Base-by-base conservation (phyloP, 2,797 vertebrate species). In the Clarias laeviceps region DNA sequence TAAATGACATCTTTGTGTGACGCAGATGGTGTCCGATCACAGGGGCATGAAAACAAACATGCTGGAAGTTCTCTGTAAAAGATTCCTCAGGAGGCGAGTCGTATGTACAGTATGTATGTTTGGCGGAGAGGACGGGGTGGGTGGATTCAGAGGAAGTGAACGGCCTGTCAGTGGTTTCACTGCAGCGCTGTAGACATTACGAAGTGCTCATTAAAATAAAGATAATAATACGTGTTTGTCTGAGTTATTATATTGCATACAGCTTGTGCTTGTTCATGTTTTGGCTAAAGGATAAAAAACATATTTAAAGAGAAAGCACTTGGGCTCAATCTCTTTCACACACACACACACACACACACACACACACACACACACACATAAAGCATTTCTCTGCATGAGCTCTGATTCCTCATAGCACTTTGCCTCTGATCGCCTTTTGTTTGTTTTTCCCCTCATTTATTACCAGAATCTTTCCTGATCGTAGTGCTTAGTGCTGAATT, bases 401-500 rank as follows among this genome's bases (percentile, higher is more conserved):
- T 90, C 90, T 90, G 91, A 92, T n/a, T 80, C 90, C 45, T 77
- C 59, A 68, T 68, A 27, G 62, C 62, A 77, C 92, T 93, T 90
- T 93, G 91, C 90, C 90, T 91, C 94, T 93, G 84, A 85, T 85
- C 27, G 40, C 20, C 66, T 80, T 96, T 94, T 89, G 89, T 92
- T 92, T 92, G 92, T 92, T 94, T 40, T 92, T 91, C 91, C 89
- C 88, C 70, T 32, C 79, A 90, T 93, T 91, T 93, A 92, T 93
- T 92, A 89, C 93, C 20, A 72, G 84, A 69, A 80, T 61, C 57
- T 64, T 76, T 93, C 93, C 92, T 94, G 93, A 94, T 94, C 93
- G 92, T 88, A 86, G 90, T 89, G 91, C 91, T 90, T 93, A 91
- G 89, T 92, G 90, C 91, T 95, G 93, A 95, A 94, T 94, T 93